Percentiles rank a stretch among this genome's conserved stretches.
phyloP scores from a whole-genome alignment of 2,888 invertebrate species.

The Clitarchus hookeri region DNA sequence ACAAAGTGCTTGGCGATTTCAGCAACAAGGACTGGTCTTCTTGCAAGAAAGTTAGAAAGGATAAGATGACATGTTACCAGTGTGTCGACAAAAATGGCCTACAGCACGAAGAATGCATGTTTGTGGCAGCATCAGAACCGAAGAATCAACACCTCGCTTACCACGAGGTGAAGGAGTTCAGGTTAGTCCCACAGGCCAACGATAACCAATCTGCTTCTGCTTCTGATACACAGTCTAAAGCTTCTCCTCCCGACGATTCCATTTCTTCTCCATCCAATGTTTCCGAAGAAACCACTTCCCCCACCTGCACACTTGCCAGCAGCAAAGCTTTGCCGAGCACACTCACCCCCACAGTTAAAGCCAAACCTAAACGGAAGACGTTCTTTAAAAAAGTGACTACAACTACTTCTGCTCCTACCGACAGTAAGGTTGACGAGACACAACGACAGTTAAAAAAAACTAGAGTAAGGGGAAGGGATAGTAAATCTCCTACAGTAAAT shows the following conservation, averaged over 20 bases:
- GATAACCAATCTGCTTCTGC: conserved; percentile 29
- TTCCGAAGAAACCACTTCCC: conserved; percentile 19
- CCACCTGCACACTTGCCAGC: not conserved
- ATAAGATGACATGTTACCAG: conserved; percentile 77
- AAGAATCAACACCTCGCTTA: conserved; percentile 68
- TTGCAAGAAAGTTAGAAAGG: conserved; percentile 72
- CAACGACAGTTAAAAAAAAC: not conserved
- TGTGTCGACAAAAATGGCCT: conserved; percentile 71
- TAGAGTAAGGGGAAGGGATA: not conserved
- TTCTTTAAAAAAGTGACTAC: conserved; percentile 35
- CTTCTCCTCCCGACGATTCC: conserved; percentile 28
- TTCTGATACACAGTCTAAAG: conserved; percentile 25
- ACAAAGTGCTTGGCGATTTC: conserved; percentile 73
- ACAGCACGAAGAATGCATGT: conserved; percentile 80
- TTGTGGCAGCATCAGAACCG: conserved; percentile 70
- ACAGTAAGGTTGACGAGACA: conserved; percentile 32
- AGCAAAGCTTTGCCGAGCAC: conserved; percentile 27
- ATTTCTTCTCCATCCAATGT: conserved; percentile 27
- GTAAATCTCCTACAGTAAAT: conserved; percentile 22
- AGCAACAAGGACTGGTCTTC: conserved; percentile 71
- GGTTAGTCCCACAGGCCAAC: conserved; percentile 44
- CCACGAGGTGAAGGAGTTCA: conserved; percentile 67
- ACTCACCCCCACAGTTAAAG: not conserved
- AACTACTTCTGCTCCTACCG: conserved; percentile 29
- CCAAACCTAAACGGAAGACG: conserved; percentile 33